These are phyloP conservation scores for Syngnathoides biaculeatus DNA, from an alignment of 2,113 vertebrate species.

Conservation along the genomic window DNA sequence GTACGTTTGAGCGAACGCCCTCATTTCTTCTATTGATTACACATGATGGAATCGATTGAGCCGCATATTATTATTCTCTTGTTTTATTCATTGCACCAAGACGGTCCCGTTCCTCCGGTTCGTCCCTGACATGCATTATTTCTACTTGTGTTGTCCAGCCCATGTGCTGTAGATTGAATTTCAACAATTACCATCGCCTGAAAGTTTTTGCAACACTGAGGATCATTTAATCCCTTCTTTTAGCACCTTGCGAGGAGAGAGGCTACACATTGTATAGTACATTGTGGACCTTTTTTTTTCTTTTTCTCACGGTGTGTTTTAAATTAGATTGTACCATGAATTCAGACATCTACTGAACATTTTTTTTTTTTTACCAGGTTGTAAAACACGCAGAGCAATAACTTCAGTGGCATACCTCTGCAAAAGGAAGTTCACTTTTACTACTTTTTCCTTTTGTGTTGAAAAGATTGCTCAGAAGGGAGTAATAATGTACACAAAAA, in stretches of 20 bases:
- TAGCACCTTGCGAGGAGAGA: conserved; percentile 23
- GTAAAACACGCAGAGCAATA: too few species aligned
- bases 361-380: background rate
- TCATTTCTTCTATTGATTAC: conserved; percentile 48
- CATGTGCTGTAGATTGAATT: conserved; percentile 50
- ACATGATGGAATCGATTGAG: conserved; percentile 41
- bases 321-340: background rate
- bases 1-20: conserved; percentile 32
- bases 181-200: conserved; percentile 42
- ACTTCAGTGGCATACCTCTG: too few species aligned
- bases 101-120: background rate
- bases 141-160: conserved; percentile 19
- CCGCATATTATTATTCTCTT: conserved; percentile 25
- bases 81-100: background rate
- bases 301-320: background rate
- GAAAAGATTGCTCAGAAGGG: too few species aligned
- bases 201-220: conserved; percentile 25
- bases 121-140: conserved; percentile 30
- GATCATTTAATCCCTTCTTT: conserved; percentile 26
- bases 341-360: too few species aligned
- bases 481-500: too few species aligned
- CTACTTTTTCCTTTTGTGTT: too few species aligned
- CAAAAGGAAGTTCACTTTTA: too few species aligned
- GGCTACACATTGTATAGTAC: conserved; percentile 20
- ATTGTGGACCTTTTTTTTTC: conserved; percentile 9